These are phyloP conservation scores for Alfaro cultratus DNA, from an alignment of 2,797 vertebrate species.

Conservation along the genomic window DNA sequence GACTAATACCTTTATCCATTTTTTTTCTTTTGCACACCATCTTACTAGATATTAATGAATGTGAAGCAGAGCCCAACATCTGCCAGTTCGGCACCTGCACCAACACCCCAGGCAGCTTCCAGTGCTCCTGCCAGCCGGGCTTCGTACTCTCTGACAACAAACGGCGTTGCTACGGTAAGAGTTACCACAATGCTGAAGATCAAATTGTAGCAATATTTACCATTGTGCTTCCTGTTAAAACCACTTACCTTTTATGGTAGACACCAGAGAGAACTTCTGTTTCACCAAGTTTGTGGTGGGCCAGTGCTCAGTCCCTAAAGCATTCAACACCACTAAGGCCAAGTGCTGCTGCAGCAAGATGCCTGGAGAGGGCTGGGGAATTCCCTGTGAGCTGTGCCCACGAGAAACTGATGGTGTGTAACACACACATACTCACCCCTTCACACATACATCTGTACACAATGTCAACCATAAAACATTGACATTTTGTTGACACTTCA, in stretches of 20 bases:
- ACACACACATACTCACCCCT: not conserved
- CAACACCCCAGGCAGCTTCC: conserved; percentile 93
- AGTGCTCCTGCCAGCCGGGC: conserved; percentile 89
- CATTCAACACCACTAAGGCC: conserved; percentile 93
- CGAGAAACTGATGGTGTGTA: conserved; percentile 85
- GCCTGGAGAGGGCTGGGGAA: conserved; percentile 93
- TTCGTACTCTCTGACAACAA: conserved; percentile 92
- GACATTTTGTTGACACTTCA: conserved; percentile 27
- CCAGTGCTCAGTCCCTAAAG: conserved; percentile 91
- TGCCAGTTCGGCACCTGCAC: conserved; percentile 92
- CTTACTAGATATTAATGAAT: conserved; percentile 91
- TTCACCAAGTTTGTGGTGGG: conserved; percentile 92
- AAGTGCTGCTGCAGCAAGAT: conserved; percentile 95
- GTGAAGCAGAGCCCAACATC: conserved; percentile 87
- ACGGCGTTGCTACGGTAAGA: conserved; percentile 91
- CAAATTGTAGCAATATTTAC: not conserved
- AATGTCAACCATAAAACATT: conserved; percentile 15
- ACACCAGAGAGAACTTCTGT: conserved; percentile 93
- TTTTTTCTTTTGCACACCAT: not conserved
- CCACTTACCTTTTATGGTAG: conserved; percentile 64
- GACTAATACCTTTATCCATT: not conserved
- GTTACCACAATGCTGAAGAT: not conserved
- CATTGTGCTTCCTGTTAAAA: not conserved
- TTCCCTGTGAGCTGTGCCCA: conserved; percentile 95
- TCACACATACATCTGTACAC: not conserved